Evolutionary conservation across 1,140 invertebrate genomes (phyloP).

Genomic region (Aphelenchoides besseyi): DNA sequence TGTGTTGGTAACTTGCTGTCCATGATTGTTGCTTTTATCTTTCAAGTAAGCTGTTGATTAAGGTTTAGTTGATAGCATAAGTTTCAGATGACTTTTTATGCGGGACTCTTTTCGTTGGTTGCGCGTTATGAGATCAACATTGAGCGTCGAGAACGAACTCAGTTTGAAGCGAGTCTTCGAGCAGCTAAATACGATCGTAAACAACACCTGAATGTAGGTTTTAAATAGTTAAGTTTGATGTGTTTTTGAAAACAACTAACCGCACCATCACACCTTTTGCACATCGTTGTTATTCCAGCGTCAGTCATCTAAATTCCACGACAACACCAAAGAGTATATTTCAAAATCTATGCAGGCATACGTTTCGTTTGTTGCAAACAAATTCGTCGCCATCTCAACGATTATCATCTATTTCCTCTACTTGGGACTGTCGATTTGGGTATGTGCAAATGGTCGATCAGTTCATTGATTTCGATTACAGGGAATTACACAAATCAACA

Average conservation of each 20-base stretch:
- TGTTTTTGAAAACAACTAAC: neutral
- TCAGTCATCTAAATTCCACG: constrained; percentile 60
- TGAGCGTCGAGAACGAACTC: constrained; percentile 41
- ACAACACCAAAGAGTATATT: constrained; percentile 56
- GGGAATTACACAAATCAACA: constrained; percentile 60
- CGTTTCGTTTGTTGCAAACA: constrained; percentile 54
- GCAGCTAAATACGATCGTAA: constrained; percentile 29
- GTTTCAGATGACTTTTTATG: constrained; percentile 60
- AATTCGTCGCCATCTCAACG: constrained; percentile 49
- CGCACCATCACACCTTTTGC: constrained; percentile 1
- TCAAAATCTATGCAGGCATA: constrained; percentile 48
- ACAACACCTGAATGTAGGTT: constrained; percentile 16
- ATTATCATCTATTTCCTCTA: constrained; percentile 52
- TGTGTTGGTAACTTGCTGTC: constrained; percentile 59
- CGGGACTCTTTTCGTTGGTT: constrained; percentile 31
- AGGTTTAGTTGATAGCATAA: constrained; percentile 2
- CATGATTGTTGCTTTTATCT: constrained; percentile 58
- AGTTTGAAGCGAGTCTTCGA: constrained; percentile 53
- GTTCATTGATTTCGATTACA: constrained; percentile 27
- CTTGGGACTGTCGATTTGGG: constrained; percentile 53
- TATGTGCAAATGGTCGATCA: constrained; percentile 17
- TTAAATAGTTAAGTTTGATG: neutral
- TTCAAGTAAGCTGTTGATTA: constrained; percentile 43
- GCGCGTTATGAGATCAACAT: constrained; percentile 51
- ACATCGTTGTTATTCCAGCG: constrained; percentile 43